Percentiles rank a stretch among this genome's conserved stretches.
Evolutionary conservation across 1,140 invertebrate genomes (phyloP).

Genomic region (Habropoda laboriosa): DNA sequence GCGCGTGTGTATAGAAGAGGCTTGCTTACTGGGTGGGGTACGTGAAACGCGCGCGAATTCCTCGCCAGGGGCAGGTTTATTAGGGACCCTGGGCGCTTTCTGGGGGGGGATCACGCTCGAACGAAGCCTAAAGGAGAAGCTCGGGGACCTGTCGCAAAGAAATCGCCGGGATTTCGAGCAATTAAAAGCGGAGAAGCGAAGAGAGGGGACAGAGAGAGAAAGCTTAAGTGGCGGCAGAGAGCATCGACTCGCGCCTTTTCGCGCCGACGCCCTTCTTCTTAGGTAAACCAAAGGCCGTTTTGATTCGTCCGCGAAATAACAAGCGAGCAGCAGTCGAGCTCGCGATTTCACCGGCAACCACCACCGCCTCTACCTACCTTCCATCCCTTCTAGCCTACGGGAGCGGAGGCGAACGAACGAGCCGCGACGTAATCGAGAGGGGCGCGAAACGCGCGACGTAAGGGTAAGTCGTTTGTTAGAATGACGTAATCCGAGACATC

Average conservation of each 20-base stretch:
- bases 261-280: conserved; percentile 37
- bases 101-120: conserved; percentile 18
- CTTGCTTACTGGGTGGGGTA: too few relatives aligned
- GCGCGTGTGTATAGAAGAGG: too few relatives aligned
- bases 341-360: not conserved
- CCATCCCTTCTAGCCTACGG: not conserved
- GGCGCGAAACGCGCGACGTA: not conserved
- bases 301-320: conserved; percentile 53
- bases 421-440: conserved; percentile 5
- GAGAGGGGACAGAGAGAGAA: too few relatives aligned
- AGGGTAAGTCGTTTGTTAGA: conserved; percentile 56
- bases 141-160: conserved; percentile 50
- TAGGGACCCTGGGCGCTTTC: not conserved
- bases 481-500: conserved; percentile 57
- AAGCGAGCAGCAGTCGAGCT: conserved; percentile 4
- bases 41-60: conserved; percentile 51
- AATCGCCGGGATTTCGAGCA: conserved; percentile 66
- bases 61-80: conserved; percentile 33
- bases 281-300: conserved; percentile 19
- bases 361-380: not conserved
- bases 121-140: conserved; percentile 10
- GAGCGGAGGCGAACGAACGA: not conserved
- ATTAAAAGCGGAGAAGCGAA: conserved; percentile 63
- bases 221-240: conserved; percentile 27
- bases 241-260: conserved; percentile 55